phyloP scores from a whole-genome alignment of 1,140 invertebrate species.

The Colletes gigas region DNA sequence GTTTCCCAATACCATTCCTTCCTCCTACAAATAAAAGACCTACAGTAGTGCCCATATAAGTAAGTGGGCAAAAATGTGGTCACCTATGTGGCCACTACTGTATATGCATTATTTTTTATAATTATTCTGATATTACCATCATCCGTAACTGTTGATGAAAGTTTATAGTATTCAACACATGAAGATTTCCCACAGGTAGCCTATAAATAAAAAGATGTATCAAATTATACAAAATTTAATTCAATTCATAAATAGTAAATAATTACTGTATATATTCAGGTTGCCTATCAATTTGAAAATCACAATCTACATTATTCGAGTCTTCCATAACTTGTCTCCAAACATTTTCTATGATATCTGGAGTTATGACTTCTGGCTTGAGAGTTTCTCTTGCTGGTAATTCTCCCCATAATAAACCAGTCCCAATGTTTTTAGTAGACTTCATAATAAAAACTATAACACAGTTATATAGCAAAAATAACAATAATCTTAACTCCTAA shows the following conservation, averaged over 20 bases:
- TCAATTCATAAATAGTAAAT: constrained; percentile 8
- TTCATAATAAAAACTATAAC: constrained; percentile 68
- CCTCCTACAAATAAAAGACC: constrained; percentile 62
- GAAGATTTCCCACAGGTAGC: constrained; percentile 74
- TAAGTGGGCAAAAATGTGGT: too few species aligned
- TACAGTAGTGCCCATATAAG: too few species aligned
- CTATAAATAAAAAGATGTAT: constrained; percentile 52
- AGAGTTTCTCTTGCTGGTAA: constrained; percentile 74
- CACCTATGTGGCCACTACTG: too few species aligned
- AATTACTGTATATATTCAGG: constrained; percentile 76
- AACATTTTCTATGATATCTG: constrained; percentile 79
- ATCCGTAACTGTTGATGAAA: constrained; percentile 72
- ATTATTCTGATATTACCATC: constrained; percentile 69
- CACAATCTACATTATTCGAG: constrained; percentile 71
- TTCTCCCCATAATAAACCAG: constrained; percentile 75
- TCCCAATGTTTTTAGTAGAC: constrained; percentile 67
- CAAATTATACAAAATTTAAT: not conserved
- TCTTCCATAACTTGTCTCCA: constrained; percentile 79
- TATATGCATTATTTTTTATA: too few species aligned
- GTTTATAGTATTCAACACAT: constrained; percentile 77
- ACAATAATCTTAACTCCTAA: not conserved
- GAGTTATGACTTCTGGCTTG: constrained; percentile 78
- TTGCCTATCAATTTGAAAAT: constrained; percentile 75
- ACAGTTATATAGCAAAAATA: not conserved
- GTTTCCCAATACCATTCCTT: constrained; percentile 70